These are phyloP conservation scores for Leptinotarsa undecemlineata DNA, from an alignment of 1,140 invertebrate genomes.

Conservation along the genomic window DNA sequence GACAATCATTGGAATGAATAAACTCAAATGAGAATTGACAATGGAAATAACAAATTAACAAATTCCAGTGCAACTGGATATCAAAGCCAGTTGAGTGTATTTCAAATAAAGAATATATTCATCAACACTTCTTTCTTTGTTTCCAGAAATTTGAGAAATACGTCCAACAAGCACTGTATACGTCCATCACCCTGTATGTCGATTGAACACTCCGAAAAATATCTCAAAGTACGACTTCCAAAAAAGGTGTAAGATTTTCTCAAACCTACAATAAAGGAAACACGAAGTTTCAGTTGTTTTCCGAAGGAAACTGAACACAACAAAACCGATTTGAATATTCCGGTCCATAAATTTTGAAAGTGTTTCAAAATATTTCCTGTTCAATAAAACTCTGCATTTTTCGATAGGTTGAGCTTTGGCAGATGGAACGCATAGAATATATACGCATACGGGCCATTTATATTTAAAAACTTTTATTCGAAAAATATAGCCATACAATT, in stretches of 20 bases:
- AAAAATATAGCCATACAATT: constrained; percentile 39
- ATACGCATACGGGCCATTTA: constrained; percentile 41
- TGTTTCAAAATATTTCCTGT: constrained; percentile 34
- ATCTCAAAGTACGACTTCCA: too few species aligned
- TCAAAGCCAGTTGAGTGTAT: too few species aligned
- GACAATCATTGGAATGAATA: too few species aligned
- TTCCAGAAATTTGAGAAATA: too few species aligned
- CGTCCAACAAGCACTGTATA: too few species aligned
- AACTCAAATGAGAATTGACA: too few species aligned
- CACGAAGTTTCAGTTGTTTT: not conserved
- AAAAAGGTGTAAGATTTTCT: constrained; percentile 1
- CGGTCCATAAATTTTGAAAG: constrained; percentile 25
- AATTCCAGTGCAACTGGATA: too few species aligned
- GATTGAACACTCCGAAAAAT: too few species aligned
- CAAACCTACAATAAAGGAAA: not conserved
- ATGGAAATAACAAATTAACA: too few species aligned
- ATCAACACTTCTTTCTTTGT: too few species aligned
- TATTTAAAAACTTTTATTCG: constrained; percentile 39
- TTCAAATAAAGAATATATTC: too few species aligned
- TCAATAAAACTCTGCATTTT: constrained; percentile 33
- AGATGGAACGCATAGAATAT: constrained; percentile 30
- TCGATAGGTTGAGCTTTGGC: constrained; percentile 30
- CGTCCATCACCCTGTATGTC: too few species aligned
- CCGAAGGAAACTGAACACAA: not conserved
- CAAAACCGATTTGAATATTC: constrained; percentile 28